phyloP scores from a whole-genome alignment of 53 echinoderm and acorn worm genomes.

The Zoroaster sp. region DNA sequence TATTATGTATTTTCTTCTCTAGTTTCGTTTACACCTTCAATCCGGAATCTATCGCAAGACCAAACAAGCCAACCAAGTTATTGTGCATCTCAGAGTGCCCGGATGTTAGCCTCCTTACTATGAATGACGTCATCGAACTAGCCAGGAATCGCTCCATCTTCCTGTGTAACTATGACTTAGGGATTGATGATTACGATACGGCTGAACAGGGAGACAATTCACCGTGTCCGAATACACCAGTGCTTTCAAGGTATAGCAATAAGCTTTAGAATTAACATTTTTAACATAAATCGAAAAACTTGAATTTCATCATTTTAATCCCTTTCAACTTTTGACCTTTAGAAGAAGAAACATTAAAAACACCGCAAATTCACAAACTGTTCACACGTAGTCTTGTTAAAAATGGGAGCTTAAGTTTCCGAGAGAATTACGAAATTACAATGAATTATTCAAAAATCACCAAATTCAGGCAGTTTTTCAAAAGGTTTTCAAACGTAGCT shows the following conservation, averaged over 20 bases:
- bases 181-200: constrained; percentile 43
- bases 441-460: too few relatives aligned
- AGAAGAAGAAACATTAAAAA: too few relatives aligned
- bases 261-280: too few relatives aligned
- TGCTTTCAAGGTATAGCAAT: constrained; percentile 58
- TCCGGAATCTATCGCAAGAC: constrained; percentile 45
- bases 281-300: too few relatives aligned
- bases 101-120: constrained; percentile 61
- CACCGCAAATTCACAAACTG: too few relatives aligned
- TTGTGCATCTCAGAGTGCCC: constrained; percentile 82
- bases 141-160: constrained; percentile 51
- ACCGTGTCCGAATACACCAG: constrained; percentile 74
- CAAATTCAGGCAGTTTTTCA: too few relatives aligned
- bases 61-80: constrained; percentile 39
- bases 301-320: too few relatives aligned
- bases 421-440: too few relatives aligned
- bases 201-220: constrained; percentile 44
- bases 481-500: too few relatives aligned
- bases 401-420: too few relatives aligned
- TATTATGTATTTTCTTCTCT: neutral
- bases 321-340: too few relatives aligned
- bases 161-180: constrained; percentile 73
- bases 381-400: too few relatives aligned
- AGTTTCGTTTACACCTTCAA: constrained; percentile 86
- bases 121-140: constrained; percentile 43